Percentiles rank a stretch among this genome's conserved stretches.
Conservation (phyloP, 2,888 invertebrate genomes). For the Lottia scabra region DNA sequence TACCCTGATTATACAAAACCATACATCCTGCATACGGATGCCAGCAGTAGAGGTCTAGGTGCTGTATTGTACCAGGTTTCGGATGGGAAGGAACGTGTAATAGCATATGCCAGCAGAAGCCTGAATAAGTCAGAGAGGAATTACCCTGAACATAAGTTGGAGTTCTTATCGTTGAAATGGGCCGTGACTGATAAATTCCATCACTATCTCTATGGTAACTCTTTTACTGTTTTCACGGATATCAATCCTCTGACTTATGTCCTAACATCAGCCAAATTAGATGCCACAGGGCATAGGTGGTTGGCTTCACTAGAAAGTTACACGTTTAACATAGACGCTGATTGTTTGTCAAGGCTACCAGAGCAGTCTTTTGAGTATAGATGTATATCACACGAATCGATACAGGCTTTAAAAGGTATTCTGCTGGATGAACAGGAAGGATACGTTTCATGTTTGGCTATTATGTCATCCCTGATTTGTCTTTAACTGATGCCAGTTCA, state of each 20-base stretch:
- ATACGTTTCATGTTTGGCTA: constrained; percentile 1
- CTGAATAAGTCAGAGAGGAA: constrained; percentile 29
- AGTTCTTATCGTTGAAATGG: too few species aligned
- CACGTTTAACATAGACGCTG: too few species aligned
- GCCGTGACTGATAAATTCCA: constrained; percentile 32
- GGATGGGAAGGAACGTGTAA: constrained; percentile 18
- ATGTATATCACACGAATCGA: constrained; percentile 9
- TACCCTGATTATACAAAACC: constrained; percentile 33
- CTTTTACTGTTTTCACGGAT: constrained; percentile 29
- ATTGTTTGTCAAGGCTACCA: background rate
- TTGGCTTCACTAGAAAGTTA: constrained; percentile 1
- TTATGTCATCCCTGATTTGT: background rate
- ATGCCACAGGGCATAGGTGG: too few species aligned
- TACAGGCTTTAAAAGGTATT: constrained; percentile 15
- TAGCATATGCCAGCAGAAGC: constrained; percentile 32
- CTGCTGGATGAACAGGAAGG: constrained; percentile 7
- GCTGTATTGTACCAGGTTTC: constrained; percentile 36
- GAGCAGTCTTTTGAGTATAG: background rate
- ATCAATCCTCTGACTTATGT: constrained; percentile 35
- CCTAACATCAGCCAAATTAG: constrained; percentile 31
- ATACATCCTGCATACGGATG: constrained; percentile 36
- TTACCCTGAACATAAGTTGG: constrained; percentile 34
- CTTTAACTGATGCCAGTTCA: too few species aligned
- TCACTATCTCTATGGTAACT: constrained; percentile 26
- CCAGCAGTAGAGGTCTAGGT: constrained; percentile 28